phyloP scores from a whole-genome alignment of 2,888 invertebrate genomes.

The Mycalesis mineus region DNA sequence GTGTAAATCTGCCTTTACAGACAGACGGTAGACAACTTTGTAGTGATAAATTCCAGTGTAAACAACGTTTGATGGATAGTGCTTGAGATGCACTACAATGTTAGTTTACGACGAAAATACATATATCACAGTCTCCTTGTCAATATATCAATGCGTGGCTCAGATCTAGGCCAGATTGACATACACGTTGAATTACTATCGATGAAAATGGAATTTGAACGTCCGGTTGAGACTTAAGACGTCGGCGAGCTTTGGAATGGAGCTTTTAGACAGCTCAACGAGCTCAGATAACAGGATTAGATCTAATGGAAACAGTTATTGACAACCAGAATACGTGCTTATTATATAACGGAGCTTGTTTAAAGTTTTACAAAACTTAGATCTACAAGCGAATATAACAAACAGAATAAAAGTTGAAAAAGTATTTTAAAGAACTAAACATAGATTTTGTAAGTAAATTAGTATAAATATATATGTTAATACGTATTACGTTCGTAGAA shows the following conservation, averaged over 20 bases:
- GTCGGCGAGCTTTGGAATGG: background rate
- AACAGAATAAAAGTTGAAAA: no score
- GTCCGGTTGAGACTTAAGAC: background rate
- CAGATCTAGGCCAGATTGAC: conserved; percentile 24
- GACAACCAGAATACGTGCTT: background rate
- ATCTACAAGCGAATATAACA: no score
- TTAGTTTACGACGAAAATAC: conserved; percentile 17
- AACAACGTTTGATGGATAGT: conserved; percentile 12
- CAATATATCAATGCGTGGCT: conserved; percentile 22
- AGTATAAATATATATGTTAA: no score
- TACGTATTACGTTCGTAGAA: no score
- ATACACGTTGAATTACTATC: conserved; percentile 19
- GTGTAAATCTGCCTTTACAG: background rate
- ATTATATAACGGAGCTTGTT: no score
- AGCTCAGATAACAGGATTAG: background rate
- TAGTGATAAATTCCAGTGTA: conserved; percentile 6
- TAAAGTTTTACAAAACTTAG: no score
- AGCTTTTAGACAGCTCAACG: background rate
- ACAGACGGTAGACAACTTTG: conserved; percentile 6
- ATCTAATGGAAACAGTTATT: background rate
- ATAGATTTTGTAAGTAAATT: no score
- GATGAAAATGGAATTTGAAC: conserved; percentile 15
- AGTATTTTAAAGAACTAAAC: no score
- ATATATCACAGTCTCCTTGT: conserved; percentile 27
- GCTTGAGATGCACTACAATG: conserved; percentile 10